A percentile compares a stretch with the other conserved stretches of the same genome.
Evolutionary conservation across 2,797 vertebrate species (phyloP).

Genomic region (Acrossocheilus fasciatus): DNA sequence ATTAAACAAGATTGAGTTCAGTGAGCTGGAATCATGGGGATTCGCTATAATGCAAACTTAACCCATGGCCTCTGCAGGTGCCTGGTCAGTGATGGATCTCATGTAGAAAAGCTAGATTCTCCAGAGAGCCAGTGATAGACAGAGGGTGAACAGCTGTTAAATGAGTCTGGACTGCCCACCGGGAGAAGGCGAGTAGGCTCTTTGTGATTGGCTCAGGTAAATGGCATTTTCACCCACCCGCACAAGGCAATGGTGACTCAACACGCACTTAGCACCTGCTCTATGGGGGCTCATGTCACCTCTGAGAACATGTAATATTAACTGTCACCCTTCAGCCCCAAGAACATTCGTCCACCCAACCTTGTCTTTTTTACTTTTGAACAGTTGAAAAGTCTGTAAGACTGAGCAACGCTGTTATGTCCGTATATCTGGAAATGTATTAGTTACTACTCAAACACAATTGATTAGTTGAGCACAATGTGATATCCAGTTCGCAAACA

Average conservation of each 20-base stretch:
- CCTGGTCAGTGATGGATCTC: constrained; percentile 67
- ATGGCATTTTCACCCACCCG: constrained; percentile 71
- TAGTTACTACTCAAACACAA: neutral
- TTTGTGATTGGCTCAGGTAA: constrained; percentile 64
- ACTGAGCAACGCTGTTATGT: neutral
- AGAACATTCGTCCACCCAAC: constrained; percentile 52
- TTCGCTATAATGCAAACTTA: constrained; percentile 73
- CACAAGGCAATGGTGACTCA: constrained; percentile 74
- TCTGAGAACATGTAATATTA: constrained; percentile 70
- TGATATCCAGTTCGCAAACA: neutral
- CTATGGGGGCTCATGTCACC: constrained; percentile 62
- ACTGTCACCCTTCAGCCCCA: constrained; percentile 66
- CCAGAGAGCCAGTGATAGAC: constrained; percentile 59
- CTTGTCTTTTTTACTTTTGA: constrained; percentile 6
- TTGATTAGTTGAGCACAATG: neutral
- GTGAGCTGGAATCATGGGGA: constrained; percentile 69
- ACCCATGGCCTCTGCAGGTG: constrained; percentile 68
- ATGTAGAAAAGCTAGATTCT: constrained; percentile 73
- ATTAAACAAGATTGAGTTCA: constrained; percentile 70
- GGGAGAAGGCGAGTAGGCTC: constrained; percentile 60
- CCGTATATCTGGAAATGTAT: neutral
- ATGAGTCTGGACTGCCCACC: constrained; percentile 62
- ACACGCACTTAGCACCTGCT: constrained; percentile 70
- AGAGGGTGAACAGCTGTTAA: constrained; percentile 55
- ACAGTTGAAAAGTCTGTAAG: constrained; percentile 11